Conservation (phyloP, 2,113 vertebrate species). For the Aleadryas rufinucha region DNA sequence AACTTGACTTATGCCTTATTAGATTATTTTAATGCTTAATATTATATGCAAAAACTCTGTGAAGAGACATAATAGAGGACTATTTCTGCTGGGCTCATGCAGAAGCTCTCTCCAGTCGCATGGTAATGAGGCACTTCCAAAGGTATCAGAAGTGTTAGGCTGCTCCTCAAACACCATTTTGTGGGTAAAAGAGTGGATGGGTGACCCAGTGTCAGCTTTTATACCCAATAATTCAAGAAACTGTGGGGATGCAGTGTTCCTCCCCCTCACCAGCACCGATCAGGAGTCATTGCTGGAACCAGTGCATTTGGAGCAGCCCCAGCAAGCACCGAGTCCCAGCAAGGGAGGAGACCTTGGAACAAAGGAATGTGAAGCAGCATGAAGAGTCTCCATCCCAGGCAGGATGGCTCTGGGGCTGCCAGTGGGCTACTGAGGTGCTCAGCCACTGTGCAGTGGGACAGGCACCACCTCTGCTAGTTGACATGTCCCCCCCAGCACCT, state of each 20-base stretch:
- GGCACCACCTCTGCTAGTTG: background rate
- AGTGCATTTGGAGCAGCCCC: background rate
- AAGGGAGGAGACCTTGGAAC: background rate
- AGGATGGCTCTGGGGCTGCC: background rate
- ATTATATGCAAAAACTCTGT: constrained; percentile 27
- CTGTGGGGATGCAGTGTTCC: background rate
- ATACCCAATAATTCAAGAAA: background rate
- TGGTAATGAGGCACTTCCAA: background rate
- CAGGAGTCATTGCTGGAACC: background rate
- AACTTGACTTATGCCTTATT: constrained; percentile 35
- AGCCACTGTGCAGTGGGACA: background rate
- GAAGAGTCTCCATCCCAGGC: background rate
- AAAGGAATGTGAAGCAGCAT: background rate
- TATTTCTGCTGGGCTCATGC: background rate
- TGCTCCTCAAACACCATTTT: background rate
- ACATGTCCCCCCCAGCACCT: background rate
- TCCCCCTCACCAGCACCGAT: background rate
- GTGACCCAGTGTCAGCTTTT: background rate
- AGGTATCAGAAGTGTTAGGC: background rate
- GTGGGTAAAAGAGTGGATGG: background rate
- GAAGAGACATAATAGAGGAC: background rate
- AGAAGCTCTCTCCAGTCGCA: background rate
- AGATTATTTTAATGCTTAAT: constrained; percentile 41
- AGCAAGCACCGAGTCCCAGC: fast-evolving
- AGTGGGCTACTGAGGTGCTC: fast-evolving